These are phyloP conservation scores for Temnothorax nylanderi DNA, from an alignment of 1,140 invertebrate genomes.

Conservation along the genomic window DNA sequence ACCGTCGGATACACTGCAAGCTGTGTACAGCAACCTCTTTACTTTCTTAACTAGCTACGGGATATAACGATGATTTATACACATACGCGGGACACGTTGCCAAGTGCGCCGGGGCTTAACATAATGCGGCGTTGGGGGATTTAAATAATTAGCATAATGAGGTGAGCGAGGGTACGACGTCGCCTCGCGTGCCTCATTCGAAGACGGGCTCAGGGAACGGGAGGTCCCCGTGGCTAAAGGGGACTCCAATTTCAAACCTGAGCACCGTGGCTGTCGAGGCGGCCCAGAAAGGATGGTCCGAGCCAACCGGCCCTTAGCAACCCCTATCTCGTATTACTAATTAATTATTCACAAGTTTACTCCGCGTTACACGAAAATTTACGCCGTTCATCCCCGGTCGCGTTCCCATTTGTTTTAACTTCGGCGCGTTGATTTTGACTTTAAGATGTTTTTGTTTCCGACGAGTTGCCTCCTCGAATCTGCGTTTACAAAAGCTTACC, in stretches of 20 bases:
- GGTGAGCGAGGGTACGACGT: constrained; percentile 69
- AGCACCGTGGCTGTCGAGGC: constrained; percentile 61
- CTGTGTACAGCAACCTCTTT: constrained; percentile 40
- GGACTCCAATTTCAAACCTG: constrained; percentile 78
- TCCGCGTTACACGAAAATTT: constrained; percentile 75
- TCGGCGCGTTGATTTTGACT: constrained; percentile 17
- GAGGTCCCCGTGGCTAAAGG: constrained; percentile 49
- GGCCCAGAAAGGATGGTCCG: constrained; percentile 69
- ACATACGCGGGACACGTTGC: constrained; percentile 57
- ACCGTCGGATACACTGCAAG: neutral
- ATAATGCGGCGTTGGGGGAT: constrained; percentile 71
- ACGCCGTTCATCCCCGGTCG: constrained; percentile 42
- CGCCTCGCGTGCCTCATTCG: constrained; percentile 71
- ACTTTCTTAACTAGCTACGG: constrained; percentile 61
- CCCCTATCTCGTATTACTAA: constrained; percentile 81
- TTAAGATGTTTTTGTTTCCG: neutral
- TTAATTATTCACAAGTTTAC: constrained; percentile 81
- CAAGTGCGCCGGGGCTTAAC: constrained; percentile 60
- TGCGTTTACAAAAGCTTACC: neutral
- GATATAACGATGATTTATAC: constrained; percentile 69
- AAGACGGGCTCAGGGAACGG: constrained; percentile 67
- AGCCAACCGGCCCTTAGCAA: constrained; percentile 77
- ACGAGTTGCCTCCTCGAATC: neutral
- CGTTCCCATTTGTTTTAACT: constrained; percentile 10
- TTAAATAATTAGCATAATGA: constrained; percentile 82